Percentiles rank a stretch among this genome's conserved stretches.
phyloP scores from a whole-genome alignment of 1,140 invertebrate species.

The Bombus haemorrhoidalis region DNA sequence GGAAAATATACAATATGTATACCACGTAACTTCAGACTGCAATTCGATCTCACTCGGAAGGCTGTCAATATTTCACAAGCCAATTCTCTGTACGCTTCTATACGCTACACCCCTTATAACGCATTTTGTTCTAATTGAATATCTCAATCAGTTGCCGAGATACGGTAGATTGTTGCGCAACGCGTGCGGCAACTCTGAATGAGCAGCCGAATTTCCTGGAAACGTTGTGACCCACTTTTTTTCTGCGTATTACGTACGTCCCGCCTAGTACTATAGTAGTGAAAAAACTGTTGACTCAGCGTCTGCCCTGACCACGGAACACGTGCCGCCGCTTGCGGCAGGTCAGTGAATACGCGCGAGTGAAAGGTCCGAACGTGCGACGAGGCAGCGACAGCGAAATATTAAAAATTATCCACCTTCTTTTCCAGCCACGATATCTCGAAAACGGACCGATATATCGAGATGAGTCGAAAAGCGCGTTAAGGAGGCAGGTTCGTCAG shows the following conservation, averaged over 20 bases:
- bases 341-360: not conserved
- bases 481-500: no score
- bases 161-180: not conserved
- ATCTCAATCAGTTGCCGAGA: not conserved
- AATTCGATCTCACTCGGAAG: not conserved
- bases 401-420: not conserved
- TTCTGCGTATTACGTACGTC: not conserved
- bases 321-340: not conserved
- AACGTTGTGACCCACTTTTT: not conserved
- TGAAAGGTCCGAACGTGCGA: not conserved
- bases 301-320: not conserved
- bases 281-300: slow-evolving; percentile 11
- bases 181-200: not conserved
- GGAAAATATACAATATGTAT: not conserved
- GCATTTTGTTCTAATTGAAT: not conserved
- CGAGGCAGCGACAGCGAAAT: not conserved
- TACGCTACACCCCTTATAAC: not conserved
- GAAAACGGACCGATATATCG: not conserved
- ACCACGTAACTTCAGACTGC: not conserved
- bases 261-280: not conserved
- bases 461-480: not conserved
- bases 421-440: not conserved
- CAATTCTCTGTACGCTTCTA: not conserved
- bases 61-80: not conserved
- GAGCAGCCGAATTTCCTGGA: slow-evolving; percentile 7